Evolutionary conservation across 2,113 vertebrate species (phyloP), one percentile per base, ranked within the genome.

Genomic region (Patagioenas fasciata): DNA sequence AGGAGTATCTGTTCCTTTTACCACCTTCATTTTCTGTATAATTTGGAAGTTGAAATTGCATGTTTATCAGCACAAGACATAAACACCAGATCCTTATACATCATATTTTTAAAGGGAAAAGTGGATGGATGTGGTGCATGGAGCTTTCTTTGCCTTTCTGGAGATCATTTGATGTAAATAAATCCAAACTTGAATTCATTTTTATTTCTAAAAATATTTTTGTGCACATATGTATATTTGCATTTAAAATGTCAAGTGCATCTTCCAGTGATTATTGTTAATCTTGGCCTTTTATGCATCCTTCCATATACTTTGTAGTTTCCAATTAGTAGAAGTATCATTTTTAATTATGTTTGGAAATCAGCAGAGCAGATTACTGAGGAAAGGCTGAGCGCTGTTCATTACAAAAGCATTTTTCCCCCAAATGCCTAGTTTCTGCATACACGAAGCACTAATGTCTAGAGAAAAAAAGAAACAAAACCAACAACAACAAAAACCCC

Each of bases 161-260:
- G 50, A 61, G 28, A 40, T 4, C 2, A 48, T 62, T 85, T 93
- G 77, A 58, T 84, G n/a, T 80, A 91, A 86, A 73, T 80, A 90
- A 81, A 88, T 78, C 18, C 21, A 73, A 83, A 90, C 24, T 70
- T 44, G 13, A 77, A 62, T 90, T 92, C 0, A 2, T 72, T 38
- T 9, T 56, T 92, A 91, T 94, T 89, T 51, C 80, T 51, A 64
- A 74, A 92, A 86, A 29, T 51, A 34, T 70, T 90, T 77, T n/a
- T 70, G 60, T 42, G 11, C 15, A 11, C 6, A 57, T 15, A 29
- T 9, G 28, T 57, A 10, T n/a, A 72, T 90, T 83, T 95, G 61
- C 82, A 61, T 93, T 78, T 93, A 51, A 96, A 93, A 93, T 95
- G 88, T 91, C 90, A 95, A 95, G 82, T 74, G 60, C 51, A 44